A percentile compares a stretch with the other conserved stretches of the same genome.
These are phyloP conservation scores for Drosophila meridiana DNA, from an alignment of 2,888 invertebrate species.

Conservation along the genomic window DNA sequence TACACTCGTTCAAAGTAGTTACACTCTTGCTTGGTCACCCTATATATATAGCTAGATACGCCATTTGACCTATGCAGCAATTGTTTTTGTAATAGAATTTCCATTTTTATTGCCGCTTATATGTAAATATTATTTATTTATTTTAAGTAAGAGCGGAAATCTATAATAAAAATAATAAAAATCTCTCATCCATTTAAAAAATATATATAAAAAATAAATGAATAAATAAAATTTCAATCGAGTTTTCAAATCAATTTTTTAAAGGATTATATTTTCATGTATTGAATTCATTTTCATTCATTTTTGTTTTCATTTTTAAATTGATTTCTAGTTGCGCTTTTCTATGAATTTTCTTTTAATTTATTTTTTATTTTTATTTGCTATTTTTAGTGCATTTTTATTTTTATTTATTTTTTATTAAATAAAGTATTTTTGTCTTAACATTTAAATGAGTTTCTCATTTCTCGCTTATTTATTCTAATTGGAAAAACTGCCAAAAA, in stretches of 20 bases:
- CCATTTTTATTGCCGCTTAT: conserved; percentile 20
- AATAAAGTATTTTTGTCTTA: conserved; percentile 74
- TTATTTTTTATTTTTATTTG: not conserved
- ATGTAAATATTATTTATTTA: conserved; percentile 23
- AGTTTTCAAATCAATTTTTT: conserved; percentile 25
- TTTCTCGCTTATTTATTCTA: conserved; percentile 30
- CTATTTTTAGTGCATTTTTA: conserved; percentile 43
- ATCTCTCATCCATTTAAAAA: conserved; percentile 9
- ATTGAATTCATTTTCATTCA: conserved; percentile 9
- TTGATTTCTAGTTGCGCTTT: conserved; percentile 24
- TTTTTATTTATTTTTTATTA: conserved; percentile 18
- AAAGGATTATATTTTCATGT: conserved; percentile 21
- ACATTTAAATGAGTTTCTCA: conserved; percentile 26
- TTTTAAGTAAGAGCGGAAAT: conserved; percentile 55
- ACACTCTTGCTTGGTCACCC: not conserved
- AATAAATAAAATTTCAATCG: conserved; percentile 26
- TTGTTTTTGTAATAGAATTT: conserved; percentile 25
- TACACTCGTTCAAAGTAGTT: not conserved
- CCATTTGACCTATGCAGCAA: conserved; percentile 36
- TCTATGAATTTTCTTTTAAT: conserved; percentile 36
- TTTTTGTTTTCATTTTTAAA: conserved; percentile 32
- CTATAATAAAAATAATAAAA: conserved; percentile 22
- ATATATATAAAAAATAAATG: conserved; percentile 29
- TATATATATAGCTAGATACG: not conserved
- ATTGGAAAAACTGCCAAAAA: conserved; percentile 64